phyloP scores from a whole-genome alignment of 2,113 vertebrate genomes.

The Puma concolor region DNA sequence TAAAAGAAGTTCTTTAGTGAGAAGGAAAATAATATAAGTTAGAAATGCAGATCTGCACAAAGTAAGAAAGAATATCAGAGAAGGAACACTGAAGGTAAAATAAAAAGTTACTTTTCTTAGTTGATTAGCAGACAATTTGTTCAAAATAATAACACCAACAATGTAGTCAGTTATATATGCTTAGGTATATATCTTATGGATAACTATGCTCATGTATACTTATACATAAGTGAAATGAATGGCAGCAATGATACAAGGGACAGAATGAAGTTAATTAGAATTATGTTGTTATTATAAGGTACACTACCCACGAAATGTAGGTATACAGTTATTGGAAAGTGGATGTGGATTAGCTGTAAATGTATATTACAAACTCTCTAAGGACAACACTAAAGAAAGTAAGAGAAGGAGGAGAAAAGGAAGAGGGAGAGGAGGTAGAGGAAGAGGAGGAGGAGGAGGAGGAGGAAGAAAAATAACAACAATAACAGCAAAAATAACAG shows the following conservation, averaged over 20 bases:
- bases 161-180: background rate
- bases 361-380: background rate
- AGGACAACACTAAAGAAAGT: background rate
- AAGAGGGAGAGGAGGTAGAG: too few species aligned
- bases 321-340: background rate
- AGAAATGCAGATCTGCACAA: background rate
- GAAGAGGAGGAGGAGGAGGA: too few species aligned
- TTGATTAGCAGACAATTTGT: background rate
- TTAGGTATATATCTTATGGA: background rate
- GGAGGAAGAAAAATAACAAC: too few species aligned
- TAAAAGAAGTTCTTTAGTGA: background rate
- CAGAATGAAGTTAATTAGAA: background rate
- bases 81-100: background rate
- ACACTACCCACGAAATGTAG: background rate
- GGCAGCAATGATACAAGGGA: background rate
- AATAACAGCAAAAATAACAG: background rate
- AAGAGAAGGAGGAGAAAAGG: background rate
- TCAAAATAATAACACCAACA: background rate
- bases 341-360: background rate
- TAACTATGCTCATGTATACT: background rate
- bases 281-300: background rate
- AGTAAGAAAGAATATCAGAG: background rate
- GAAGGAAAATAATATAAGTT: background rate
- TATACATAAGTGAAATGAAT: background rate
- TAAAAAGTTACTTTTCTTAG: background rate